A percentile compares a stretch with the other conserved stretches of the same genome.
Conservation (phyloP, 2,888 invertebrate species). For the Lordiphosa fenestrarum region DNA sequence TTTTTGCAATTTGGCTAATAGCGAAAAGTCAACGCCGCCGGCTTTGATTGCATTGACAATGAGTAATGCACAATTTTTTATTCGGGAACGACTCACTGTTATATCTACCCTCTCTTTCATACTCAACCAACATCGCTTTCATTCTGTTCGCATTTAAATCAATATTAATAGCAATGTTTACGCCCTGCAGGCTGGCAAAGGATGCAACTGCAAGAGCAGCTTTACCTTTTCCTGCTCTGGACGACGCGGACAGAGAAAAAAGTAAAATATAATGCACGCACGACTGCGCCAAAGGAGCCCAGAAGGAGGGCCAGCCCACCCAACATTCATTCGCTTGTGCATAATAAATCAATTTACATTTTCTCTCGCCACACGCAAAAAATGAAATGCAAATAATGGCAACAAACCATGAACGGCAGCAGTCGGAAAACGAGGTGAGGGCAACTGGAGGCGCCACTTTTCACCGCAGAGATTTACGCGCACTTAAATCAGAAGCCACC, state of each 20-base stretch:
- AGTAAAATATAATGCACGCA: conserved; percentile 21
- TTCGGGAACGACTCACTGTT: conserved; percentile 4
- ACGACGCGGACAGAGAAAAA: conserved; percentile 1
- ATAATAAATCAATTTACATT: conserved; percentile 72
- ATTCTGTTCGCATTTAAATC: conserved; percentile 53
- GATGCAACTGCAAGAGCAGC: conserved; percentile 38
- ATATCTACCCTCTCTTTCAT: conserved; percentile 7
- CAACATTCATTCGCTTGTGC: conserved; percentile 60
- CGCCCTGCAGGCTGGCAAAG: conserved; percentile 37
- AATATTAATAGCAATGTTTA: conserved; percentile 64
- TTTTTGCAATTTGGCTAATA: conserved; percentile 64
- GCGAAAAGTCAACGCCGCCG: conserved; percentile 54
- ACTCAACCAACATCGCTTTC: not conserved
- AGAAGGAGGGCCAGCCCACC: conserved; percentile 2
- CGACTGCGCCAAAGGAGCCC: conserved; percentile 20
- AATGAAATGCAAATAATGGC: conserved; percentile 70
- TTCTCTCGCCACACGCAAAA: conserved; percentile 58
- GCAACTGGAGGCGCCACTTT: conserved; percentile 40
- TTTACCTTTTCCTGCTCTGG: conserved; percentile 40
- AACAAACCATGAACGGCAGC: conserved; percentile 60
- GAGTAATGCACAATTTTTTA: conserved; percentile 40
- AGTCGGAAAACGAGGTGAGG: conserved; percentile 15
- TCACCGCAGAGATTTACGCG: conserved; percentile 72
- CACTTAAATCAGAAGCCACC: conserved; percentile 67
- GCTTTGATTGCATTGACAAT: conserved; percentile 55